Evolutionary conservation across 2,113 vertebrate species (phyloP).

Genomic region (Jacana jacana): DNA sequence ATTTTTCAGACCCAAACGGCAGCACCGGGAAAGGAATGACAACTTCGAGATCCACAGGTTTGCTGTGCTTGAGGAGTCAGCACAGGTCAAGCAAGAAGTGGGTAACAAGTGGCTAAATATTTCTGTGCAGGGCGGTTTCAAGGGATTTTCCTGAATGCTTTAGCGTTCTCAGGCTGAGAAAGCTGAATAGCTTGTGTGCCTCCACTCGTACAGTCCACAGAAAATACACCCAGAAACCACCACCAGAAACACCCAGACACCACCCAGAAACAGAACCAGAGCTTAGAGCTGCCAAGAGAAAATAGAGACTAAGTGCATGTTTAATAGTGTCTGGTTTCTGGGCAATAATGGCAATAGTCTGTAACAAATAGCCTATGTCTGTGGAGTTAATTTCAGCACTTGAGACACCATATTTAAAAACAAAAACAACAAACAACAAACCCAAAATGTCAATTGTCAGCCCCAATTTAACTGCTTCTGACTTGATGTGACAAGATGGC

Average conservation of each 20-base stretch:
- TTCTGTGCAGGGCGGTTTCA: not conserved
- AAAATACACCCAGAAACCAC: too few species aligned
- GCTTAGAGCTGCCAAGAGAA: not conserved
- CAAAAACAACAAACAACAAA: too few species aligned
- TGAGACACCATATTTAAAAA: not conserved
- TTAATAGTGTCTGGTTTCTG: too few species aligned
- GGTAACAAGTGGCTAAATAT: not conserved
- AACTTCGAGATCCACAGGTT: not conserved
- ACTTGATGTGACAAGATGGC: not conserved
- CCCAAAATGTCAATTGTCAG: not conserved
- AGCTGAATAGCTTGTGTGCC: not conserved
- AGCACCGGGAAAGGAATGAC: not conserved
- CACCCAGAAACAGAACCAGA: not conserved
- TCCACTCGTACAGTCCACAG: not conserved
- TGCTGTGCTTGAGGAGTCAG: not conserved
- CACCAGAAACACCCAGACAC: too few species aligned
- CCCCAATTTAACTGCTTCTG: not conserved
- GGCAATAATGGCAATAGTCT: not conserved
- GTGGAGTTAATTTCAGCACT: too few species aligned
- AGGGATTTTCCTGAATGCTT: not conserved
- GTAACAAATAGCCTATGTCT: not conserved
- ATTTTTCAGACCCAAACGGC: not conserved
- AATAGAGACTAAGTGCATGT: not conserved
- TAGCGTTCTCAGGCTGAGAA: not conserved
- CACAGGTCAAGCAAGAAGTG: not conserved